Percentiles rank a stretch among this genome's conserved stretches.
phyloP scores from a whole-genome alignment of 2,888 invertebrate species.

The Andricus quercusramuli region DNA sequence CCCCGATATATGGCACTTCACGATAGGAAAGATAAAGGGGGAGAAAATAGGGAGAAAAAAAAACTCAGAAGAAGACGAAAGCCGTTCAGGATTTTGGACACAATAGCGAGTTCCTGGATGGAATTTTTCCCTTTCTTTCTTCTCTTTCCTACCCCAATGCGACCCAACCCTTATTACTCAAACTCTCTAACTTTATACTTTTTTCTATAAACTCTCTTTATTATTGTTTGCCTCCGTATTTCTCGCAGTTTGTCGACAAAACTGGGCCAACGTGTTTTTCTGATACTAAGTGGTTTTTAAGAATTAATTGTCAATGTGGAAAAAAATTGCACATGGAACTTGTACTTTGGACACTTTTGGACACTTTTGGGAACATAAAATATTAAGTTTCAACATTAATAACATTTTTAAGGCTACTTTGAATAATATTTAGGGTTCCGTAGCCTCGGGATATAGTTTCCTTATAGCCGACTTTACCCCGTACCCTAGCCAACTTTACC shows the following conservation, averaged over 20 bases:
- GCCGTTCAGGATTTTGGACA: slow-evolving; percentile 6
- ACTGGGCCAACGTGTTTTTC: background rate
- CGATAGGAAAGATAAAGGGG: slow-evolving; percentile 12
- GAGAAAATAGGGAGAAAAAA: background rate
- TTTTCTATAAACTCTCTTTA: slow-evolving; percentile 22
- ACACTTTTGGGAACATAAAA: no score
- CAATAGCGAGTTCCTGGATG: slow-evolving; percentile 15
- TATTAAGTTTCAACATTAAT: no score
- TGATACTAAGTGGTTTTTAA: background rate
- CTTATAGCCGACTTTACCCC: no score
- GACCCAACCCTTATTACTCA: background rate
- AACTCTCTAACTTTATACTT: slow-evolving; percentile 8
- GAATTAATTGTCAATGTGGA: background rate
- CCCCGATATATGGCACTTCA: slow-evolving; percentile 41
- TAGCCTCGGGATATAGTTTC: no score
- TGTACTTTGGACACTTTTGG: no score
- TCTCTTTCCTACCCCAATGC: background rate
- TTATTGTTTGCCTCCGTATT: slow-evolving; percentile 22
- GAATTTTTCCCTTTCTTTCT: slow-evolving; percentile 21
- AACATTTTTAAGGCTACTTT: no score
- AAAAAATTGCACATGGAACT: background rate
- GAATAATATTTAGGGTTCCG: no score
- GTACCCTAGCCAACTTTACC: no score
- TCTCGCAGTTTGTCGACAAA: slow-evolving; percentile 12
- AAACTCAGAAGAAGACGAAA: background rate